Conservation (phyloP, 2,113 vertebrate genomes). For the Fulmarus glacialis region DNA sequence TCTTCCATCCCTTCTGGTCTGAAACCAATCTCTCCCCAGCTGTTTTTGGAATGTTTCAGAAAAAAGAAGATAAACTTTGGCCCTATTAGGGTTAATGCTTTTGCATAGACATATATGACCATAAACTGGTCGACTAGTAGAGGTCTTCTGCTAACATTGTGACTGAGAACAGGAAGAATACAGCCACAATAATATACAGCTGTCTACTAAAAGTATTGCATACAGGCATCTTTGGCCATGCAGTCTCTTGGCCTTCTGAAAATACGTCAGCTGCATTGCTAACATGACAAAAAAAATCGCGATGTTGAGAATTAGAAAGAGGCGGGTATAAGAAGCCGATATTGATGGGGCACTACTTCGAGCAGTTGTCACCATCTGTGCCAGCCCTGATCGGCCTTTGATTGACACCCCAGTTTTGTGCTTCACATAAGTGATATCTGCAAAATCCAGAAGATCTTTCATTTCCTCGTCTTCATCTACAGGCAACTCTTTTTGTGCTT, state of each 20-base stretch:
- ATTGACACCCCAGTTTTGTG: constrained; percentile 72
- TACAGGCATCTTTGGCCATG: constrained; percentile 92
- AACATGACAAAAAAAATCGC: constrained; percentile 92
- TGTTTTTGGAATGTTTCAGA: constrained; percentile 63
- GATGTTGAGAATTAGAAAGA: constrained; percentile 95
- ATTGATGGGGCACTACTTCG: constrained; percentile 74
- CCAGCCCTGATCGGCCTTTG: constrained; percentile 79
- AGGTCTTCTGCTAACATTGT: constrained; percentile 82
- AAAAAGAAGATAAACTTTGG: constrained; percentile 31
- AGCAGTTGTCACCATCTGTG: constrained; percentile 73
- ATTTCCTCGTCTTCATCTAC: constrained; percentile 87
- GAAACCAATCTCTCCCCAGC: not conserved
- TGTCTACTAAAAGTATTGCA: constrained; percentile 88
- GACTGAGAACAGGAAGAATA: constrained; percentile 93
- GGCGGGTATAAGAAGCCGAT: constrained; percentile 87
- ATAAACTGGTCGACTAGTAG: constrained; percentile 47
- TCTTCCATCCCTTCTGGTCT: constrained; percentile 1
- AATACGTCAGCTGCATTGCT: constrained; percentile 88
- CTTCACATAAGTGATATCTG: constrained; percentile 79
- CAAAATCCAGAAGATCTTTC: constrained; percentile 90
- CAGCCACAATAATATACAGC: constrained; percentile 91
- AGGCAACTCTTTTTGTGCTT: constrained; percentile 85
- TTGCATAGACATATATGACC: constrained; percentile 65
- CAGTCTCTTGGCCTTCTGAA: constrained; percentile 87
- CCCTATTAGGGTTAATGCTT: constrained; percentile 60